These are phyloP conservation scores for Limnephilus marmoratus DNA, from an alignment of 2,888 invertebrate species.

Conservation along the genomic window DNA sequence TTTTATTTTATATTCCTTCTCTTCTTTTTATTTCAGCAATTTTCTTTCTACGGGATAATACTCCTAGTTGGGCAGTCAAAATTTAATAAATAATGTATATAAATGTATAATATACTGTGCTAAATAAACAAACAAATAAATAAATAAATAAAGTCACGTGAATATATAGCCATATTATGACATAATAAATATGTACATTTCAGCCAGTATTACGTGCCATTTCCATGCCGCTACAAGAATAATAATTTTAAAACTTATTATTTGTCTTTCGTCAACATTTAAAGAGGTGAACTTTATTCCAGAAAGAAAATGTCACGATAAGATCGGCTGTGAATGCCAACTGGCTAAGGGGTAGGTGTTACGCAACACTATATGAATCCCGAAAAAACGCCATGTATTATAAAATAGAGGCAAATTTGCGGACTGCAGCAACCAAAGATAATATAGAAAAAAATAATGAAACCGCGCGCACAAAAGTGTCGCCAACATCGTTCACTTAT, in stretches of 20 bases:
- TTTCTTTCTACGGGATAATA: too few relatives aligned
- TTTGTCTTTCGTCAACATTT: background rate
- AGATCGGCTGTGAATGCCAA: background rate
- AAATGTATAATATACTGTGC: too few relatives aligned
- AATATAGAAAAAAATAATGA: too few relatives aligned
- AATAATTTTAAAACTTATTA: background rate
- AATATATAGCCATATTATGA: background rate
- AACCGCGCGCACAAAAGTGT: too few relatives aligned
- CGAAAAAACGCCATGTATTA: background rate
- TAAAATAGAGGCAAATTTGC: background rate
- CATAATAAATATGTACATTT: background rate
- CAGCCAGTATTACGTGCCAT: background rate
- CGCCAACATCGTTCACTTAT: too few relatives aligned
- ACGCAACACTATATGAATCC: background rate
- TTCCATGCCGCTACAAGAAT: background rate
- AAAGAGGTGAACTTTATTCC: background rate
- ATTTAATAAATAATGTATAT: too few relatives aligned
- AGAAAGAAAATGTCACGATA: background rate
- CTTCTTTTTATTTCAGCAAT: too few relatives aligned
- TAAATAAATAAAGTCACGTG: too few relatives aligned
- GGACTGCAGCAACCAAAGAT: too few relatives aligned
- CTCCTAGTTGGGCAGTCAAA: too few relatives aligned
- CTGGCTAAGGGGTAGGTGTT: background rate
- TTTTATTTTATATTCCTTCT: too few relatives aligned
- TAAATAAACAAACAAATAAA: too few relatives aligned